Conservation (phyloP, 2,113 vertebrate species). For the Onychostruthus taczanowskii region DNA sequence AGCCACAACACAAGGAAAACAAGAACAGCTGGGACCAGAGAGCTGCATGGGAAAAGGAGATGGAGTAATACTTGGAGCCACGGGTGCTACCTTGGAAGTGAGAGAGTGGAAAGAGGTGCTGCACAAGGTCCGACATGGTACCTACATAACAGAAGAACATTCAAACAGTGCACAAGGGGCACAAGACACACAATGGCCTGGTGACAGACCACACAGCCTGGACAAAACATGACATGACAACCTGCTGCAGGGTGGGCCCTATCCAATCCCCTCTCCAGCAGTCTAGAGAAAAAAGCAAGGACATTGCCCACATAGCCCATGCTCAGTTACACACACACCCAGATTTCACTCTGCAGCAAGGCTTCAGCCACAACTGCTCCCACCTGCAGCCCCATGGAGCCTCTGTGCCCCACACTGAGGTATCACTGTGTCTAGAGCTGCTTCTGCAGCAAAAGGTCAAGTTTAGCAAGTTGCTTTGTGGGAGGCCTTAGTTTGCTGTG, state of each 20-base stretch:
- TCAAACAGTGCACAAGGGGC: constrained; percentile 21
- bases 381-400: not conserved
- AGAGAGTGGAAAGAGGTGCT: constrained; percentile 83
- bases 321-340: not conserved
- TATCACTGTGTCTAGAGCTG: not conserved
- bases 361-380: not conserved
- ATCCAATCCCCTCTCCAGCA: not conserved
- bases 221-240: not conserved
- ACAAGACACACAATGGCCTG: not conserved
- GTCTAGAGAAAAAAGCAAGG: not conserved
- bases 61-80: not conserved
- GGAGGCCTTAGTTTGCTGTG: not conserved
- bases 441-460: not conserved
- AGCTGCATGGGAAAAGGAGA: not conserved
- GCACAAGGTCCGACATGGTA: constrained; percentile 85
- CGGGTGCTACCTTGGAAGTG: constrained; percentile 81
- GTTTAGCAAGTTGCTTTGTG: not conserved
- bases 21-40: constrained; percentile 19
- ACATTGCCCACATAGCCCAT: not conserved
- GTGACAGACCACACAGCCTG: not conserved
- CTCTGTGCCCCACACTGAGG: not conserved
- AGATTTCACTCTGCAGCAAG: not conserved
- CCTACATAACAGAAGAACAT: constrained; percentile 76
- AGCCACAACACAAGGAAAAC: constrained; percentile 48
- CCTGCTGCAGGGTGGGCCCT: not conserved